A percentile compares a stretch with the other conserved stretches of the same genome.
Evolutionary conservation across 2,797 vertebrate genomes (phyloP).

Genomic region (Anisognathus igniventris): DNA sequence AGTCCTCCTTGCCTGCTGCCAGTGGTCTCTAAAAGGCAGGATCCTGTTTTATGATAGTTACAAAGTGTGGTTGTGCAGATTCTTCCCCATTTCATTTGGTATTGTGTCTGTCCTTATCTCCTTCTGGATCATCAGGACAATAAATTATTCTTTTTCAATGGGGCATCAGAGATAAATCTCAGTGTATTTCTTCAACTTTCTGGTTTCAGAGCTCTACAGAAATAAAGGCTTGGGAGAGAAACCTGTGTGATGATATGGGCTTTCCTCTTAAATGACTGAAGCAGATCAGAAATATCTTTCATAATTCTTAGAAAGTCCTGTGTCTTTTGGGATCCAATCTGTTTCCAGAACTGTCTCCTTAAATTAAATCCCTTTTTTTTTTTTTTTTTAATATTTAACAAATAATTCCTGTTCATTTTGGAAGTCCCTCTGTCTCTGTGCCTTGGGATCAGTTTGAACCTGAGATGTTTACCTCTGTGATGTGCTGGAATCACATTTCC

Average conservation of each 20-base stretch:
- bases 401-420: background rate
- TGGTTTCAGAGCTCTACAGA: background rate
- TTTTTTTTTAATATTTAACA: too few species aligned
- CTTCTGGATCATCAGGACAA: background rate
- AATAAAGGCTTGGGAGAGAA: background rate
- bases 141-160: rapidly evolving
- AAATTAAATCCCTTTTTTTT: too few species aligned
- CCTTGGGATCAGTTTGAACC: background rate
- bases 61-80: background rate
- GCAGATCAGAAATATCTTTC: background rate
- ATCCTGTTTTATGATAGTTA: background rate
- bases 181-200: background rate
- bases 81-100: background rate
- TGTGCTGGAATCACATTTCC: background rate
- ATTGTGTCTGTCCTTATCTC: background rate
- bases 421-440: background rate
- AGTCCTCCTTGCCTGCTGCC: background rate
- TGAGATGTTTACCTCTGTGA: background rate
- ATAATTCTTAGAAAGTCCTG: background rate
- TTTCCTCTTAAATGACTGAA: background rate
- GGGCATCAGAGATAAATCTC: background rate
- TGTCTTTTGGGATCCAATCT: background rate
- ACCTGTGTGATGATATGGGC: background rate
- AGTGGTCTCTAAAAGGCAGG: background rate
- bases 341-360: background rate